Evolutionary conservation across 2,113 vertebrate species (phyloP), one percentile per base, ranked within the genome.

Genomic region (Pionites leucogaster): DNA sequence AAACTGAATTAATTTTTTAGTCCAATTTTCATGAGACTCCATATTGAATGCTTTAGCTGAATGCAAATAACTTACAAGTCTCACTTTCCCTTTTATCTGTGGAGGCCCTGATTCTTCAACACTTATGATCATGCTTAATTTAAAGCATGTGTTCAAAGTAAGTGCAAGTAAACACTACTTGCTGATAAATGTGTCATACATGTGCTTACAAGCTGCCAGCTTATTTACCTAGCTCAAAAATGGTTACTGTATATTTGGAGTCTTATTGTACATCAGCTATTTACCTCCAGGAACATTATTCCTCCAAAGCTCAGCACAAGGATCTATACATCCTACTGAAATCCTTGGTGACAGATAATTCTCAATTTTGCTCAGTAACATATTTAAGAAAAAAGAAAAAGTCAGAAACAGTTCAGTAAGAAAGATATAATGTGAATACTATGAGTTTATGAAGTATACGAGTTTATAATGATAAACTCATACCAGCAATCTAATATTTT

Each of bases 1-100:
- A 94, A 97, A 95, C 35, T 70, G 88, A 96, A 97, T 96, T 95
- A 90, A 96, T 95, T 92, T 95, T 93, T 95, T 44, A 92, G 60
- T 76, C 85, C 47, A 93, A 76, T 92, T 96, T 97, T 93, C 94
- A 82, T 65, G 90, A 97, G 89, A 95, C 35, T 79, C 70, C 76
- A 91, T 96, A 86, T 60, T 81, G 88, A 95, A 91, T 80, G 79
- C 33, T 84, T 93, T 77, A 92, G 63, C 63, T 90, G 92, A 94
- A 93, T 94, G 65, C 64, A 93, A 96, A 96, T 93, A 91, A 64
- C 69, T 92, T 82, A 67, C 33, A 80, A 44, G 29, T 77, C 84
- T 95, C 68, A 62, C 42, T 86, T 78, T 74, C 71, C 57, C 81
- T 96, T 97, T 97, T 88, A 94, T 83, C 69, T 81, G 57, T 72